Evolutionary conservation across 2,113 vertebrate genomes (phyloP), one percentile per base, ranked within the genome.

Genomic region (Symphodus melops): DNA sequence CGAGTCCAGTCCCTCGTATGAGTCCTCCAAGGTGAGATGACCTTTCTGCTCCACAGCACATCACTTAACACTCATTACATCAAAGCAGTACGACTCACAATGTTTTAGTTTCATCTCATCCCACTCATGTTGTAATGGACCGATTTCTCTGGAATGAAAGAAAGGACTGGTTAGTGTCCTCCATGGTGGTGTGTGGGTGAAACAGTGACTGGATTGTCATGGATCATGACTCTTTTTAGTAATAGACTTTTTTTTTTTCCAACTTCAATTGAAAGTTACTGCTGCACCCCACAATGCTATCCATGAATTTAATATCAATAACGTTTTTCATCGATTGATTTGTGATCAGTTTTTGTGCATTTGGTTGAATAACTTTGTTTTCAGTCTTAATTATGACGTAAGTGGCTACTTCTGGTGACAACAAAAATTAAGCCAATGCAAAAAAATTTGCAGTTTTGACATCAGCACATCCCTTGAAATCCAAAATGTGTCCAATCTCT

Each of bases 21-120:
- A 99, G 65, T 94, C 97, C 89, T 95, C 97, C 85, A 95, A 96
- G 96, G 98, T 99, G 97, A 98, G 97, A 93, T 73, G 63, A 62
- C 86, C 72, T 91, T 90, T 92, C 79, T 89, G 80, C 84, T 88
- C 82, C 68, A 79, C 64, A 80, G 73, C 82, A 78, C 88, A 86
- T 84, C 42, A 82, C 80, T 86, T 89, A 87, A 83, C 83, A 88
- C 79, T 84, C 51, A 71, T 88, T 89, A 84, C 51, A 75, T 86
- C 72, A 77, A 80, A 83, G 62, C 72, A 56, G 53, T 60, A 23
- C 65, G 25, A 79, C 78, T 88, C 77, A 83, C 72, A 54, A 7
- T 81, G 68, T 86, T 77, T 82, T 58, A 60, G 36, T 76, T 39
- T 85, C 65, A 86, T 66, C 28, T 74, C 52, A 62, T 71, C 63